Base-by-base conservation (phyloP, 2,113 vertebrate species). In the Ammodytes marinus region DNA sequence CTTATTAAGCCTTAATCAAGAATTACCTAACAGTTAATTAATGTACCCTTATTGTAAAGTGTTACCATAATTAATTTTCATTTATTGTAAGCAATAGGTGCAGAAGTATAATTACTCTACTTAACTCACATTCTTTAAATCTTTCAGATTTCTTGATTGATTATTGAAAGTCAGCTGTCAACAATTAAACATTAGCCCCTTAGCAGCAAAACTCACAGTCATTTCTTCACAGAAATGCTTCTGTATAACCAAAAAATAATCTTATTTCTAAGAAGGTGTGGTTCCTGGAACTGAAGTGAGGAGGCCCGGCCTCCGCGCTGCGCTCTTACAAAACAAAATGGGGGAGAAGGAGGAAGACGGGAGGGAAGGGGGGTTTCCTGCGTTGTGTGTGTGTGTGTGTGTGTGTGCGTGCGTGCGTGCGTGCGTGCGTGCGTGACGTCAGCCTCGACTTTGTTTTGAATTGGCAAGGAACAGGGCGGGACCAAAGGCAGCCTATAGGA, bases 361-460 rank as follows among this genome's bases (percentile, higher is more conserved):
- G 49, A 58, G 58, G 27, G 47, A 82, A 52, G 74, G 85, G 71
- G 80, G 83, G 77, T 79, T 87, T 89, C 84, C 79, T 86, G 84
- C 91, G 88, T 86, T 88, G 89, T 88, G 67, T 85, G 50, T 61
- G 46, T 58, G 57, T 61, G 53, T 54, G 53, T 27, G 69, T 55
- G 75, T 61, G 67, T n/a, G 49, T 45, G n/a, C n/a, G 63, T 39
- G 54, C 27, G 71, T 52, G 68, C 12, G 65, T 35, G 78, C 42
- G 57, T 54, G 68, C 10, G 63, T 70, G 75, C 50, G 60, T 10
- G 58, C 11, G 74, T 92, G 86, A 89, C 57, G 84, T 91, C 90
- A 93, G 64, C 61, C 52, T 57, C 27, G 1, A 90, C 79, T 89
- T 91, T 89, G 77, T 86, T 88, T 82, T 91, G 82, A 86, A 89